Evolutionary conservation across 2,797 vertebrate genomes (phyloP), one percentile per base, ranked within the genome.

Genomic region (Brachymystax lenok): DNA sequence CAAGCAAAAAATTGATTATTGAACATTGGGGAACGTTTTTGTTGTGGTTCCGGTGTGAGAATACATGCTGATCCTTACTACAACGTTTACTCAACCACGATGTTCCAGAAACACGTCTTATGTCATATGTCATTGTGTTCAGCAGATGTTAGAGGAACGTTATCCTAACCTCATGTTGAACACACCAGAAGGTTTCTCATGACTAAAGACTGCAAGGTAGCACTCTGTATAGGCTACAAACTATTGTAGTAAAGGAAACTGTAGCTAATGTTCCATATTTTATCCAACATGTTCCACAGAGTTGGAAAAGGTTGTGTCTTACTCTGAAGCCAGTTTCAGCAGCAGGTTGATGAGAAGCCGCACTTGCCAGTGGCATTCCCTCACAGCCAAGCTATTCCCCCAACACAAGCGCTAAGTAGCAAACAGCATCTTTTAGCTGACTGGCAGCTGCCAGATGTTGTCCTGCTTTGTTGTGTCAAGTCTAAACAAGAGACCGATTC

Each of bases 401-500:
- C 27, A 70, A 74, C 16, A 74, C 75, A 81, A 85, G 85, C 82
- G 77, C 28, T 19, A 70, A 69, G 72, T 69, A 80, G 69, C 66
- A 83, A 85, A 84, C 82, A 87, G 76, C 76, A 73, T 69, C 77
- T 74, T 82, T 89, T 74, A 87, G 81, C 82, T 27, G 69, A 35
- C 73, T 89, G 81, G 81, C 82, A 80, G 77, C 74, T 78, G 84
- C 90, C 91, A 94, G 90, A 88, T 92, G 90, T 89, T 79, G 80
- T 78, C 83, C 75, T 85, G 84, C 82, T 84, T 84, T 75, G 82
- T 73, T 78, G 83, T 66, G 76, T 92, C 90, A 93, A 88, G 91
- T 90, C 91, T 78, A 84, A 91, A 94, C 91, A 89, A 74, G 88
- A 91, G 85, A 85, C 71, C 28, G 75, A 74, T 30, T 86, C 80